Evolutionary conservation across 2,888 invertebrate species (phyloP).

Genomic region (Mechanitis messenoides): DNA sequence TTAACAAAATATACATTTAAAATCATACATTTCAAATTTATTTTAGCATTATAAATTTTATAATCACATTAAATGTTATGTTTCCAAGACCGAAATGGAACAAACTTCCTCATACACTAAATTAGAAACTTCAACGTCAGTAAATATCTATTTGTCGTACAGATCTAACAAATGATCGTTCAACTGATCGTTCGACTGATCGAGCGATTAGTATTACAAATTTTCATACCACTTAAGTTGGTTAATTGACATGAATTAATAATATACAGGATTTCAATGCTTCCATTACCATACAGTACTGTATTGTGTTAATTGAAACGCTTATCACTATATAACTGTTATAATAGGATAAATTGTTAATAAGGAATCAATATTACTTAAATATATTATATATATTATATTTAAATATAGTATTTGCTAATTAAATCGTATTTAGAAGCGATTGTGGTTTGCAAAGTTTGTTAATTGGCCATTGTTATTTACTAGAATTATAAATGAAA

Average conservation of each 20-base stretch:
- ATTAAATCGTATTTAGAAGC: no score
- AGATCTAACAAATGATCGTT: slow-evolving; percentile 29
- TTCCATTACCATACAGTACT: slow-evolving; percentile 12
- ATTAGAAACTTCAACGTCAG: slow-evolving; percentile 62
- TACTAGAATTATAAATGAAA: no score
- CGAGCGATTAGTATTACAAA: slow-evolving; percentile 11
- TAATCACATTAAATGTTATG: no score
- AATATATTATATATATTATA: not conserved
- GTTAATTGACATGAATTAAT: slow-evolving; percentile 27
- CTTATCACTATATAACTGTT: slow-evolving; percentile 14
- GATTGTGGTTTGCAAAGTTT: no score
- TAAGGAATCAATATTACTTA: not conserved
- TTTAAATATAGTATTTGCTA: no score
- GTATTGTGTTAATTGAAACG: slow-evolving; percentile 14
- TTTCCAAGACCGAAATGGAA: slow-evolving; percentile 38
- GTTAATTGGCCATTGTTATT: no score
- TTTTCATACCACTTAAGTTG: slow-evolving; percentile 21
- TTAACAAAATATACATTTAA: no score
- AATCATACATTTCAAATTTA: no score
- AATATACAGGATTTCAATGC: slow-evolving; percentile 23
- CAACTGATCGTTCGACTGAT: slow-evolving; percentile 19
- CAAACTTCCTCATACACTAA: slow-evolving; percentile 43
- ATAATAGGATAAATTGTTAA: not conserved
- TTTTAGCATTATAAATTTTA: no score
- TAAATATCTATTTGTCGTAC: slow-evolving; percentile 61